phyloP scores from a whole-genome alignment of 1,140 invertebrate species.

The Venturia canescens region DNA sequence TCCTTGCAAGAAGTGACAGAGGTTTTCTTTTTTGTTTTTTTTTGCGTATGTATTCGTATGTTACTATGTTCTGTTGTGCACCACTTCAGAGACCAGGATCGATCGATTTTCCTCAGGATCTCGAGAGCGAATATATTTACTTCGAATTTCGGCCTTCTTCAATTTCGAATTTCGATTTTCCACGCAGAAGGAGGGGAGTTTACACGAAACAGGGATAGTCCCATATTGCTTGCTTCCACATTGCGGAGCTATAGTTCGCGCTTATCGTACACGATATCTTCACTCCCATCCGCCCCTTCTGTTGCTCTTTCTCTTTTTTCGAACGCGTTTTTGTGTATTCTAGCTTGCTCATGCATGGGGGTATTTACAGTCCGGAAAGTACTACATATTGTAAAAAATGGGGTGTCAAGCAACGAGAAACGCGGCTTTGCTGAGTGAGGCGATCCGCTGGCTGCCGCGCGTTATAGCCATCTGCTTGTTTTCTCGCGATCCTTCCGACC shows the following conservation, averaged over 20 bases:
- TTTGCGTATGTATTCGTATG: too few relatives aligned
- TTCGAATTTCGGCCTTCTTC: too few relatives aligned
- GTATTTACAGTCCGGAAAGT: slow-evolving; percentile 9
- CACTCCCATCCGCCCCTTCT: slow-evolving; percentile 31
- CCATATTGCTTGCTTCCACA: too few relatives aligned
- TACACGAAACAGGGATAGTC: too few relatives aligned
- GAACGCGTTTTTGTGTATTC: not conserved
- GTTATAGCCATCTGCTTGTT: slow-evolving; percentile 11
- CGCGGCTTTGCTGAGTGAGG: not conserved
- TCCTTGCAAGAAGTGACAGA: too few relatives aligned
- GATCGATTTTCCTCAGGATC: too few relatives aligned
- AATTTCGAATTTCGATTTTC: too few relatives aligned
- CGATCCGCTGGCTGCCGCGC: slow-evolving; percentile 24
- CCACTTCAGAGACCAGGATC: too few relatives aligned
- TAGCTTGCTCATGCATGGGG: not conserved
- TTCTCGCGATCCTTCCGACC: not conserved
- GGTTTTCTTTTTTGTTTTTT: too few relatives aligned
- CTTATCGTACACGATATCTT: slow-evolving; percentile 51
- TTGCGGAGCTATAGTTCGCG: slow-evolving; percentile 50
- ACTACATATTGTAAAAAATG: not conserved
- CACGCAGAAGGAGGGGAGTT: too few relatives aligned
- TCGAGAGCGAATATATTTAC: too few relatives aligned
- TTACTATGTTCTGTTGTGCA: too few relatives aligned
- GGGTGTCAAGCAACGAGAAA: slow-evolving; percentile 17
- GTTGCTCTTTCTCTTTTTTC: not conserved